phyloP scores from a whole-genome alignment of 2,888 invertebrate genomes.

The Pomacea canaliculata region DNA sequence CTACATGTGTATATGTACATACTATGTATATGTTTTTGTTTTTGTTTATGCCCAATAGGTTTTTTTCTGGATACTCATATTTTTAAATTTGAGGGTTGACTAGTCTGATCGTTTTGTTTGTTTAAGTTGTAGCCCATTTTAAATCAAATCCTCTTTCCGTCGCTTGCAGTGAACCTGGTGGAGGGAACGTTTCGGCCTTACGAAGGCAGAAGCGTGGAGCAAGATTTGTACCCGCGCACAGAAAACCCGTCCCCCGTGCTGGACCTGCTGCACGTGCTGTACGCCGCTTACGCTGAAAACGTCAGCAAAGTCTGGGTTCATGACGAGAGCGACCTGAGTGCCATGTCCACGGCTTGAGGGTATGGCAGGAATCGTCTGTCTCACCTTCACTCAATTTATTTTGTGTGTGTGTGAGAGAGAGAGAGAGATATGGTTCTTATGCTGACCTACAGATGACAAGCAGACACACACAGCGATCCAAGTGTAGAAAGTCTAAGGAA shows the following conservation, averaged over 20 bases:
- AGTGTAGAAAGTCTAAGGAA: too few species aligned
- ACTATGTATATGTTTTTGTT: too few species aligned
- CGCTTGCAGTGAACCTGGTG: conserved; percentile 41
- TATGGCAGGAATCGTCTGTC: conserved; percentile 7
- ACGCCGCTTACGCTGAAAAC: conserved; percentile 48
- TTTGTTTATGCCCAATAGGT: too few species aligned
- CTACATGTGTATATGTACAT: too few species aligned
- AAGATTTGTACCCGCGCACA: conserved; percentile 47
- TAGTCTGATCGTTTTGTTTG: too few species aligned
- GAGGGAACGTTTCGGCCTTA: conserved; percentile 48
- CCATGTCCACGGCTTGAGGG: conserved; percentile 45
- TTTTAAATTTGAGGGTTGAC: too few species aligned
- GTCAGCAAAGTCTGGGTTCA: conserved; percentile 51
- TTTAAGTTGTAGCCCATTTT: too few species aligned
- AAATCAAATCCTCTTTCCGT: too few species aligned
- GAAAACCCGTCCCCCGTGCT: conserved; percentile 52
- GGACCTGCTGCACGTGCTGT: conserved; percentile 42
- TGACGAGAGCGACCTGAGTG: conserved; percentile 48
- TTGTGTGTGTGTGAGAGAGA: neutral
- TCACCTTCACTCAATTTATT: too few species aligned
- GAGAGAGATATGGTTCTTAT: neutral
- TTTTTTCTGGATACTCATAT: too few species aligned
- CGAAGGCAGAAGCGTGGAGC: conserved; percentile 43
- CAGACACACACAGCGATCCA: too few species aligned
- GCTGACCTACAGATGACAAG: too few species aligned